phyloP scores from a whole-genome alignment of 2,888 invertebrate species.

The Chesias legatella region DNA sequence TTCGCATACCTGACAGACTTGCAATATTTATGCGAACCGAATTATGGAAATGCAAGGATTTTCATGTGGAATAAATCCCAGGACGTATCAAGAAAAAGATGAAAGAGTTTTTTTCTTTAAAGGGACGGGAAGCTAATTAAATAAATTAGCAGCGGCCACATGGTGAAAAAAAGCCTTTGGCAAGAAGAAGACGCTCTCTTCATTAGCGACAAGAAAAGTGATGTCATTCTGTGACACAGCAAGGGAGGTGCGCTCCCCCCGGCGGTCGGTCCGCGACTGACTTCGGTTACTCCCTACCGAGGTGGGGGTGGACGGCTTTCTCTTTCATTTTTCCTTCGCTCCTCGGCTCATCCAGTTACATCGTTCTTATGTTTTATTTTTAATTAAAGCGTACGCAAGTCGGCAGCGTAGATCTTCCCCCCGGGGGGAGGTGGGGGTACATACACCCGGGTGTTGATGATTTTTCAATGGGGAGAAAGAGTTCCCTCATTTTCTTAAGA shows the following conservation, averaged over 20 bases:
- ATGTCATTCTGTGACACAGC: constrained; percentile 77
- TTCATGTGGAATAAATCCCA: constrained; percentile 34
- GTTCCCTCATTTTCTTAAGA: constrained; percentile 81
- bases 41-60: constrained; percentile 43
- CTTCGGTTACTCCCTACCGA: constrained; percentile 53
- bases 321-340: constrained; percentile 81
- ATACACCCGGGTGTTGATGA: constrained; percentile 79
- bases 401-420: constrained; percentile 77
- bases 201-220: constrained; percentile 80
- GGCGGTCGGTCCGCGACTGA: constrained; percentile 70
- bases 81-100: constrained; percentile 26
- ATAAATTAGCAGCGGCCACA: constrained; percentile 42
- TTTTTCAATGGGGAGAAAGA: constrained; percentile 81
- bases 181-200: constrained; percentile 74
- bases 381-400: constrained; percentile 82
- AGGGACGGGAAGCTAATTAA: constrained; percentile 44
- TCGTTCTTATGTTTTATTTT: constrained; percentile 82
- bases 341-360: constrained; percentile 81
- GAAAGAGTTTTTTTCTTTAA: constrained; percentile 23
- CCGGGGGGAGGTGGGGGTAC: constrained; percentile 57
- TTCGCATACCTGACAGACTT: too few species aligned
- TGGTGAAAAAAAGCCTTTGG: constrained; percentile 49
- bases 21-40: constrained; percentile 35
- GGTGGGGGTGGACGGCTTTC: constrained; percentile 74
- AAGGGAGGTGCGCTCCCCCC: constrained; percentile 68